Evolutionary conservation across 1,140 invertebrate species (phyloP), one percentile per base, ranked within the genome.

Genomic region (Dinothrombium tinctorium): DNA sequence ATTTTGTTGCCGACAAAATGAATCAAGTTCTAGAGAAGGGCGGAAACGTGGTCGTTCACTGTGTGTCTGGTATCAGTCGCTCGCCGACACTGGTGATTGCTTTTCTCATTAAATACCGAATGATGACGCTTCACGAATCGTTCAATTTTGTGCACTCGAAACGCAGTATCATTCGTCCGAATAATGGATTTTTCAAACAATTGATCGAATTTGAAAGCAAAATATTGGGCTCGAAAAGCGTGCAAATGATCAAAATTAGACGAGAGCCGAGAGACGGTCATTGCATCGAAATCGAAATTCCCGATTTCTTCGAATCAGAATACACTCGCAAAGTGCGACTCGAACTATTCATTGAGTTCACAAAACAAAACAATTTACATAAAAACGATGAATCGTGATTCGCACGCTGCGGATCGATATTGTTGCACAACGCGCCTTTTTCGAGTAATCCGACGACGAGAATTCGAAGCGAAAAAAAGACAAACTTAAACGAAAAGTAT

Each of bases 51-150:
- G 54, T 87, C 44, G 73, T 89, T 0, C 82, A 89, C 57, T 89
- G 83, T 53, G 72, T 86, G 1, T 82, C 84, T 2, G 84, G 84
- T 2, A 73, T 87, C 1, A 80, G 74, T 45, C 65, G 84, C 32
- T 86, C 80, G 0, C 76, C 83, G 1, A 69, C 74, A 2, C 59
- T 92, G 1, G 77, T 76, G 50, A 61, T 90, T 24, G 83, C 78
- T 1, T 89, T 86, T 57, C 64, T 90, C 3, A 74, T 92, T 56
- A 86, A 84, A 57, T 72, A 80, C 54, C 64, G 71, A 25, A 59
- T 67, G 32, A 71, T 89, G 67, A 66, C 67, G 2, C 62, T 92
- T 2, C 59, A 68, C 2, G 69, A 81, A 42, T 78, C 83, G 2
- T 87, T 40, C 22, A 31, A 40, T 11, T 22, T 20, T 31, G 12